Evolutionary conservation across 37 sponge, comb jelly and placozoan genomes (phyloP).

Genomic region (Beroe ovata): DNA sequence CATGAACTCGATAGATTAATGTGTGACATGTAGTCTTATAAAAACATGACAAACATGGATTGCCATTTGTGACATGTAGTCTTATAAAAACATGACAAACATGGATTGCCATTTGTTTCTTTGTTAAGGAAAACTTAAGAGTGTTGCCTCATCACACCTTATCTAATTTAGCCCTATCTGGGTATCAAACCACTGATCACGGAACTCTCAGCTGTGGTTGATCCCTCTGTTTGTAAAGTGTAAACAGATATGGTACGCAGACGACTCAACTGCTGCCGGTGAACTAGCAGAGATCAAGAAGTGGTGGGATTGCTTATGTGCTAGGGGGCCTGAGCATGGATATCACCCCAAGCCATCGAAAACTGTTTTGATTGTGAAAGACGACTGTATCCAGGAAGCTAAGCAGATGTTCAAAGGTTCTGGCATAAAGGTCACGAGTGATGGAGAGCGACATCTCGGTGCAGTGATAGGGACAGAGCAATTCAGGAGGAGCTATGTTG

Average conservation of each 20-base stretch:
- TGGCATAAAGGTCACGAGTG: not conserved
- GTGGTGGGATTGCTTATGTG: slow-evolving; percentile 14
- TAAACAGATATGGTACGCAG: slow-evolving; percentile 58
- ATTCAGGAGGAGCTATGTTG: not conserved
- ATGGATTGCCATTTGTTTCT: too few species aligned
- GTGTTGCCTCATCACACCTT: too few species aligned
- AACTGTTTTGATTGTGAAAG: slow-evolving; percentile 18
- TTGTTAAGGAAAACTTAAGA: too few species aligned
- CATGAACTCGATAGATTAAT: too few species aligned
- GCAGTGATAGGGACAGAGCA: not conserved
- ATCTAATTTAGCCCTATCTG: too few species aligned
- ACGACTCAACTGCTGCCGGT: slow-evolving; percentile 39
- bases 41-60: too few species aligned
- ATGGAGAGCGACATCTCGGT: not conserved
- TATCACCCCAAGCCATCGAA: slow-evolving; percentile 40
- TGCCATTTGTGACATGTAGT: too few species aligned
- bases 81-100: too few species aligned
- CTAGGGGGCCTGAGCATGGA: not conserved
- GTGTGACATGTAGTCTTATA: too few species aligned
- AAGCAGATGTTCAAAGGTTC: not conserved
- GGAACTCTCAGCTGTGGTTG: too few species aligned
- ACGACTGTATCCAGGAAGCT: not conserved
- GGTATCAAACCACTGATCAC: too few species aligned
- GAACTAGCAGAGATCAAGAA: not conserved
- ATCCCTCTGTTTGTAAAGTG: too few species aligned